phyloP scores from a whole-genome alignment of 2,113 vertebrate species.

The Balaeniceps rex region DNA sequence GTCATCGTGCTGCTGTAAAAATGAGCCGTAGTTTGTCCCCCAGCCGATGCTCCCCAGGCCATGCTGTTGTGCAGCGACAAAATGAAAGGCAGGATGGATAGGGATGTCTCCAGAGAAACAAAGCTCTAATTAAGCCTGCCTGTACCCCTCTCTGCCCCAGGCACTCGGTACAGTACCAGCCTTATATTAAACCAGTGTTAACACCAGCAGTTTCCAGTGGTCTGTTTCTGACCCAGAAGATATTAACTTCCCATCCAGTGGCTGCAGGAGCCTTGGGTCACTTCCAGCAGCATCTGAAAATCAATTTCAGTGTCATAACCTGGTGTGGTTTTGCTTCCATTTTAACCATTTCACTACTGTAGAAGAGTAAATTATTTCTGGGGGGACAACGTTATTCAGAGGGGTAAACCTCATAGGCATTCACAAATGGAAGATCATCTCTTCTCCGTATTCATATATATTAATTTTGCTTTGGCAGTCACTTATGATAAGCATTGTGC shows the following conservation, averaged over 20 bases:
- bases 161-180: not conserved
- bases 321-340: not conserved
- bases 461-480: not conserved
- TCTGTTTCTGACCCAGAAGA: not conserved
- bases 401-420: not conserved
- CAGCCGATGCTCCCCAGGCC: not conserved
- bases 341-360: not conserved
- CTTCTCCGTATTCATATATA: not conserved
- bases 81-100: not conserved
- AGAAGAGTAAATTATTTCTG: not conserved
- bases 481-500: not conserved
- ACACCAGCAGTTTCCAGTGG: not conserved
- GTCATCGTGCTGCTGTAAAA: not conserved
- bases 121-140: not conserved
- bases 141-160: not conserved
- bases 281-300: conserved; percentile 12
- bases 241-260: not conserved
- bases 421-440: not conserved
- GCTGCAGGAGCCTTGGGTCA: not conserved
- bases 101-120: not conserved
- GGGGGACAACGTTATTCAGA: not conserved
- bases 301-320: not conserved
- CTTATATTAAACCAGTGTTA: not conserved
- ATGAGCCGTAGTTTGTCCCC: not conserved
- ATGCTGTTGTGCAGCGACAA: not conserved